Conservation (phyloP, 2,113 vertebrate genomes). For the Bos indicus region DNA sequence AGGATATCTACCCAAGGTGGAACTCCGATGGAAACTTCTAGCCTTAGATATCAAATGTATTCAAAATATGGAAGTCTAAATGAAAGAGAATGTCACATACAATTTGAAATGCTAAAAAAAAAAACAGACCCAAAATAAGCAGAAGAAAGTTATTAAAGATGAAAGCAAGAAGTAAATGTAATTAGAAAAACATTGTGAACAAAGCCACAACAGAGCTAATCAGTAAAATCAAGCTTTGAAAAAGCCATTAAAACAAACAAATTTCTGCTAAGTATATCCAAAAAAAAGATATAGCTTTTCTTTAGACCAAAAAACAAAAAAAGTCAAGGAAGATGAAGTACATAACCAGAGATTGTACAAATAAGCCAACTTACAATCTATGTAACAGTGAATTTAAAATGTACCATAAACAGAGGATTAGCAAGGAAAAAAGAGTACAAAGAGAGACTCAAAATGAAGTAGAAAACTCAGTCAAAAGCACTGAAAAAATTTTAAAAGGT, state of each 20-base stretch:
- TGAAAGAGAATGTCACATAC: not conserved
- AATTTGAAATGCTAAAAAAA: slow-evolving; percentile 12
- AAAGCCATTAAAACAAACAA: not conserved
- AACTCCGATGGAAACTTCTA: not conserved
- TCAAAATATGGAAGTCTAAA: not conserved
- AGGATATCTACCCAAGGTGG: not conserved
- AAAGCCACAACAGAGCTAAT: not conserved
- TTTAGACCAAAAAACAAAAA: not conserved
- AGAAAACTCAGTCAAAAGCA: not conserved
- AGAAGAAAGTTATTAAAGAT: not conserved
- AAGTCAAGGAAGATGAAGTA: not conserved
- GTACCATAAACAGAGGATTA: not conserved
- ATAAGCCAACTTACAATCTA: not conserved
- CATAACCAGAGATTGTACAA: not conserved
- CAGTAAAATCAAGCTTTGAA: not conserved
- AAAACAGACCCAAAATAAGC: not conserved
- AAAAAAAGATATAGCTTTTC: not conserved
- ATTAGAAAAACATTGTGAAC: slow-evolving; percentile 2
- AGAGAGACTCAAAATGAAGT: not conserved
- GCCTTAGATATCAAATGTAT: not conserved
- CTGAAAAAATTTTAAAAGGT: not conserved
- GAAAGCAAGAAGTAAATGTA: not conserved
- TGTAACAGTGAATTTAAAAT: not conserved
- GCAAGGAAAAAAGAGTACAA: not conserved
- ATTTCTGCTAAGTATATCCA: not conserved